Base-by-base conservation (phyloP, 2,797 vertebrate genomes). In the Fundulus diaphanus region DNA sequence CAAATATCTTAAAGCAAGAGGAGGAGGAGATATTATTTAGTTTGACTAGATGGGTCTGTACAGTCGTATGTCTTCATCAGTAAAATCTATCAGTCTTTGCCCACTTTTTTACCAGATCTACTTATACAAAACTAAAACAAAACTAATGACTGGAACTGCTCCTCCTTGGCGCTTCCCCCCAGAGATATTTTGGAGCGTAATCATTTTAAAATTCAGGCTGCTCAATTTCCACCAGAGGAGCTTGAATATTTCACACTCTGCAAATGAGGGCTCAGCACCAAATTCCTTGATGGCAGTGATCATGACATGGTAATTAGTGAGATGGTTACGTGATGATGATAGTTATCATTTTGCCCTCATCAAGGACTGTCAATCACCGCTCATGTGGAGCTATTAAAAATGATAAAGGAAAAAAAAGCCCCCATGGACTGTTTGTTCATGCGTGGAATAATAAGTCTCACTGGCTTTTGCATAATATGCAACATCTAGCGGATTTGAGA, bases 281-380 rank as follows among this genome's bases (percentile, higher is more conserved):
- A 90, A 87, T 90, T 87, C 82, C 85, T 88, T 86, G 90, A 90
- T 89, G 90, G 79, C 80, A 48, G 77, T 83, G 87, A 92, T 90
- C 89, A 91, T 87, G 86, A 88, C 82, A 82, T 24, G 6, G 84
- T 87, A 89, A 94, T 91, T 92, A 91, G 87, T 33, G 73, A 80
- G 83, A 89, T 78, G 81, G 80, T 85, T 88, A 82, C 71, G 68
- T 79, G 85, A 85, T 88, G 88, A 90, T 90, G 85, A 85, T 87
- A 79, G 87, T 90, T 87, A 85, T 91, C 87, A 93, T 85, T 83
- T 81, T 80, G 82, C 54, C 77, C 80, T 84, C 84, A 78, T 91
- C 84, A 84, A 73, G 80, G 37, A 35, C 79, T 88, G 89, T 89
- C 89, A 88, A 75, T 92, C 89, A 85, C 33, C 42, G 73, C 78